Conservation (phyloP, 37 sponge, comb jelly and placozoan species). For the Halichondria panicea region DNA sequence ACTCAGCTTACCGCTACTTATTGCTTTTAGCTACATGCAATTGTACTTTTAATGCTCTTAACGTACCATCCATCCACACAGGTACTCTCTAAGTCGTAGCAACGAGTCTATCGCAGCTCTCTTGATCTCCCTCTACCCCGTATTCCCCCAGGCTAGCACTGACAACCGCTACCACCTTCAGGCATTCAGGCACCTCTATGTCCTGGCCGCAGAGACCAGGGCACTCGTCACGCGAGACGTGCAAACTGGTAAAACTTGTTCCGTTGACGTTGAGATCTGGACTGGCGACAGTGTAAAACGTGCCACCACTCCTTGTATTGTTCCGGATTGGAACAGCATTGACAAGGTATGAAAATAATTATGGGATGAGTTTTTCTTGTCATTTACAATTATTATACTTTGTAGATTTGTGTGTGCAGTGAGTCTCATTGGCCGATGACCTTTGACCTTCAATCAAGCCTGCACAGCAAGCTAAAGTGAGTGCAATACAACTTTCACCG, state of each 20-base stretch:
- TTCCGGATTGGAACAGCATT: conserved; percentile 59
- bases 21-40: too few species aligned
- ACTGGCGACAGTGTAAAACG: neutral
- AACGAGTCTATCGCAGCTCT: conserved; percentile 79
- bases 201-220: conserved; percentile 75
- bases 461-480: neutral
- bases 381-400: neutral
- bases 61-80: conserved; percentile 3
- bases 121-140: conserved; percentile 69
- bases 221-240: conserved; percentile 69
- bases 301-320: conserved; percentile 42
- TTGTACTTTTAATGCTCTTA: too few species aligned
- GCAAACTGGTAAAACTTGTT: conserved; percentile 43
- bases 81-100: conserved; percentile 65
- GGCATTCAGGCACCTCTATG: conserved; percentile 89
- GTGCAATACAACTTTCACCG: neutral
- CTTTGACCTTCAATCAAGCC: conserved; percentile 17
- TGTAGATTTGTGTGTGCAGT: conserved; percentile 53
- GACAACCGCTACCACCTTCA: conserved; percentile 92
- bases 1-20: too few species aligned
- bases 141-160: conserved; percentile 59
- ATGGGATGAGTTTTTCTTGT: neutral
- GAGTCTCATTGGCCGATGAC: conserved; percentile 61
- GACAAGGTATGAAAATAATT: conserved; percentile 14
- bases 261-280: conserved; percentile 57